A percentile compares a stretch with the other conserved stretches of the same genome.
phyloP scores from a whole-genome alignment of 1,140 invertebrate genomes.

The Xylocopa sonorina region DNA sequence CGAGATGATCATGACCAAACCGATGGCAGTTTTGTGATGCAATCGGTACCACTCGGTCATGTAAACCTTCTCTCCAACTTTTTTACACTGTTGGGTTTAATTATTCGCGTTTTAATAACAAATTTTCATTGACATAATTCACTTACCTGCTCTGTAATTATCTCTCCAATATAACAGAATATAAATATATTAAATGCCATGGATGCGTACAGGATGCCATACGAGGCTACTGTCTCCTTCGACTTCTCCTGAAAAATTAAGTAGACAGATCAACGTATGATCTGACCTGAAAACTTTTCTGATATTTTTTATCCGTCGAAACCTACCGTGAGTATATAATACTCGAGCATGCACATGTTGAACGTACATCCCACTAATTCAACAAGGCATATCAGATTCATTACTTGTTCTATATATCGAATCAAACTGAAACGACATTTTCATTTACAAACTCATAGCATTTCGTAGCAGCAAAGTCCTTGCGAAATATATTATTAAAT shows the following conservation, averaged over 20 bases:
- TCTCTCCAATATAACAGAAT: slow-evolving; percentile 70
- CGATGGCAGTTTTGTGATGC: slow-evolving; percentile 38
- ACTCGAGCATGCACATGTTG: slow-evolving; percentile 69
- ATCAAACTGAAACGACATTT: slow-evolving; percentile 64
- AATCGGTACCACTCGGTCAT: slow-evolving; percentile 67
- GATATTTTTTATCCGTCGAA: not conserved
- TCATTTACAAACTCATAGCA: not conserved
- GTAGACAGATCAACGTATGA: not conserved
- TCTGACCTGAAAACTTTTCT: too few species aligned
- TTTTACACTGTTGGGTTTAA: slow-evolving; percentile 48
- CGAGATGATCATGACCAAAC: slow-evolving; percentile 60
- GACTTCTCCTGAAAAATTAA: slow-evolving; percentile 58
- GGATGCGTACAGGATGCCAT: slow-evolving; percentile 60
- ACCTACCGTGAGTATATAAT: slow-evolving; percentile 71
- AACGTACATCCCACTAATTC: slow-evolving; percentile 69
- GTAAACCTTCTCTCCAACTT: slow-evolving; percentile 59
- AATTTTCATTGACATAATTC: too few species aligned
- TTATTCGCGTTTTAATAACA: not conserved
- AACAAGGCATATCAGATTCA: slow-evolving; percentile 67
- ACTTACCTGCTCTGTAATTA: slow-evolving; percentile 63
- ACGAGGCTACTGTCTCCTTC: slow-evolving; percentile 50
- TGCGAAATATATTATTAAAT: not conserved
- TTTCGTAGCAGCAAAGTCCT: not conserved
- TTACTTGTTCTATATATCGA: slow-evolving; percentile 57
- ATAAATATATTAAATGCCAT: slow-evolving; percentile 71